Base-by-base conservation (phyloP, 2,113 vertebrate species). In the Pteruthius melanotis region DNA sequence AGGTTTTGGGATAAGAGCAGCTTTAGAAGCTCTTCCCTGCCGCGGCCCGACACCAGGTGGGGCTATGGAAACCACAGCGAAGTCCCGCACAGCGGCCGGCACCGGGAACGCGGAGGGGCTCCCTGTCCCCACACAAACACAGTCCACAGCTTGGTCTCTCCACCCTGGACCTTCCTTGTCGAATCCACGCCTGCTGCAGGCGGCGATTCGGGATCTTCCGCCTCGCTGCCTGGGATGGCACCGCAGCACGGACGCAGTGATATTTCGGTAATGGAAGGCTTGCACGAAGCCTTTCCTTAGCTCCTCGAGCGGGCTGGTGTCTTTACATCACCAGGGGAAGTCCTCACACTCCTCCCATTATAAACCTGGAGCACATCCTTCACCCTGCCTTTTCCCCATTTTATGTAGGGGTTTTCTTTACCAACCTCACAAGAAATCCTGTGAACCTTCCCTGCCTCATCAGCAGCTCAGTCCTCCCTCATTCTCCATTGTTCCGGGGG, bases 401-500 rank as follows among this genome's bases (percentile, higher is more conserved):
- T 60, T 60, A 33, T 44, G 11, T 33, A 7, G 27, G 35, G 5
- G 2, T 22, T 91, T 89, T 81, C 68, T 61, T 49, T 28, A 50
- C 11, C 12, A 49, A 0, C 3, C 2, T 19, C n/a, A 31, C 0
- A 0, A 76, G 18, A 37, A 21, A 45, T 16, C 13, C n/a, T 21
- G 31, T 20, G 40, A 70, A 30, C 22, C 7, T 61, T n/a, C 28
- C 7, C 10, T 40, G 4, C 11, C 40, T 65, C 45, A 16, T 23
- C 64, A 30, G 74, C 60, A 69, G 50, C 65, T 50, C 70, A 3
- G 31, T 15, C 26, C 33, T 81, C 35, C 33, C 17, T 28, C 2
- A 0, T 39, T 50, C 5, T 60, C 27, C n/a, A 1, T 11, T 9
- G 0, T 20, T 27, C 18, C 0, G 0, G 21, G 13, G 4, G 5